Conservation (phyloP, 2,113 vertebrate genomes). For the Lonchura striata region DNA sequence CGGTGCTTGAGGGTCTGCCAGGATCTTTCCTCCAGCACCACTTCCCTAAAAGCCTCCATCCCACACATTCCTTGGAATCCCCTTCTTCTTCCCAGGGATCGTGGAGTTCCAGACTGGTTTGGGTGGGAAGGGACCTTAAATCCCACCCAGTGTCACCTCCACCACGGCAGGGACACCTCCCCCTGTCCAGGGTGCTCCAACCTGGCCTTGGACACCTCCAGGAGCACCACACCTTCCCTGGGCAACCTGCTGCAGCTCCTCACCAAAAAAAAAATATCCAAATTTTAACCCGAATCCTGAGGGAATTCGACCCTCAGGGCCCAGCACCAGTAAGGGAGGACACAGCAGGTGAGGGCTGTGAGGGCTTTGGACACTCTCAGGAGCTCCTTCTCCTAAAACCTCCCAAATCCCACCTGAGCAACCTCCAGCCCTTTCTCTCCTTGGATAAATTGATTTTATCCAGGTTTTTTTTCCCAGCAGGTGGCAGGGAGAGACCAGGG, state of each 20-base stretch:
- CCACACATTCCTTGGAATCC: background rate
- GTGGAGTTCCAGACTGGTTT: background rate
- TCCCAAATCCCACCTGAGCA: background rate
- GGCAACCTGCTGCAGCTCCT: background rate
- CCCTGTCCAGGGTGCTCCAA: background rate
- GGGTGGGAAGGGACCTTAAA: background rate
- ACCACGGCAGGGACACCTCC: background rate
- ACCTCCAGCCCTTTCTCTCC: background rate
- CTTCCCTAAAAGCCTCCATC: background rate
- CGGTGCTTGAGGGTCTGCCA: background rate
- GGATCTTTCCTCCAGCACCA: background rate
- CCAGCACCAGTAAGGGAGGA: background rate
- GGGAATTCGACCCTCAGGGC: background rate
- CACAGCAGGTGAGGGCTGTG: fast-evolving
- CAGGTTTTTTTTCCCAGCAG: background rate
- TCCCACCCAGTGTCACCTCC: fast-evolving
- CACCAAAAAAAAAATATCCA: background rate
- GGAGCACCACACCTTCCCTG: background rate
- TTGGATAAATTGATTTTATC: background rate
- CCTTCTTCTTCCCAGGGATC: background rate
- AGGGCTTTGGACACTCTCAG: fast-evolving
- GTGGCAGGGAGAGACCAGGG: background rate
- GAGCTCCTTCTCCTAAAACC: background rate
- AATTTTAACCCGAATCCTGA: background rate
- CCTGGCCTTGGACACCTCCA: background rate